These are phyloP conservation scores for Andrena fulva DNA, from an alignment of 2,888 invertebrate species.

Conservation along the genomic window DNA sequence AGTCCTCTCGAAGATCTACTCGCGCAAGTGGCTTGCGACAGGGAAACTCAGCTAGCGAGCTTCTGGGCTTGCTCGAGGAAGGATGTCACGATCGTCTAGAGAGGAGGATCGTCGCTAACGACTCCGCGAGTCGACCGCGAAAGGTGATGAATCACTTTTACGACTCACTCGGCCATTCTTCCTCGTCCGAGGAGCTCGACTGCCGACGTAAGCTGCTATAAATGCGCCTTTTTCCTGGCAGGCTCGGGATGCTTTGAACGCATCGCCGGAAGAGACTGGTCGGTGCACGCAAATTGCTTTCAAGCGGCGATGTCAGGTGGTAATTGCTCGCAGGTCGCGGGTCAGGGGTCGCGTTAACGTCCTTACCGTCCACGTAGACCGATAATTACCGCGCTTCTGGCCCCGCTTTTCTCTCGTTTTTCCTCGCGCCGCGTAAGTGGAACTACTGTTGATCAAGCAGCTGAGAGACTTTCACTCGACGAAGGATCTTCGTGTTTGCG, in stretches of 20 bases:
- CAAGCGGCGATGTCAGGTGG: conserved; percentile 64
- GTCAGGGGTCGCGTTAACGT: conserved; percentile 69
- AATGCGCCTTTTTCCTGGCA: conserved; percentile 40
- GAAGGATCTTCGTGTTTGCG: conserved; percentile 43
- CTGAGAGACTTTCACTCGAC: conserved; percentile 70
- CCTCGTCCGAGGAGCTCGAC: conserved; percentile 30
- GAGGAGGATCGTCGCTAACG: conserved; percentile 66
- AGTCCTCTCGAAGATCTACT: background rate
- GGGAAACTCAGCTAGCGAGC: conserved; percentile 32
- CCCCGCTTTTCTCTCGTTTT: conserved; percentile 42
- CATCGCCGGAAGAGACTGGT: conserved; percentile 42
- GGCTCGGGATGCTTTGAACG: conserved; percentile 13
- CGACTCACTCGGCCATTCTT: conserved; percentile 57
- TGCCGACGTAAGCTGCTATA: conserved; percentile 52
- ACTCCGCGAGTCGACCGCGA: conserved; percentile 56
- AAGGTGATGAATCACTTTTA: conserved; percentile 71
- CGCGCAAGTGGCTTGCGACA: background rate
- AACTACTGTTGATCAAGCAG: conserved; percentile 62
- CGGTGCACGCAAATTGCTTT: conserved; percentile 69
- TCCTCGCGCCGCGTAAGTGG: conserved; percentile 45
- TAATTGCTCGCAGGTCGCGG: conserved; percentile 67
- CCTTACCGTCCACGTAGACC: conserved; percentile 52
- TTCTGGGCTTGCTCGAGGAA: conserved; percentile 63
- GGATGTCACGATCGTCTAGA: conserved; percentile 56
- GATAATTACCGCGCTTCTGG: conserved; percentile 67